Conservation (phyloP, 2,113 vertebrate genomes). For the Natator depressus region DNA sequence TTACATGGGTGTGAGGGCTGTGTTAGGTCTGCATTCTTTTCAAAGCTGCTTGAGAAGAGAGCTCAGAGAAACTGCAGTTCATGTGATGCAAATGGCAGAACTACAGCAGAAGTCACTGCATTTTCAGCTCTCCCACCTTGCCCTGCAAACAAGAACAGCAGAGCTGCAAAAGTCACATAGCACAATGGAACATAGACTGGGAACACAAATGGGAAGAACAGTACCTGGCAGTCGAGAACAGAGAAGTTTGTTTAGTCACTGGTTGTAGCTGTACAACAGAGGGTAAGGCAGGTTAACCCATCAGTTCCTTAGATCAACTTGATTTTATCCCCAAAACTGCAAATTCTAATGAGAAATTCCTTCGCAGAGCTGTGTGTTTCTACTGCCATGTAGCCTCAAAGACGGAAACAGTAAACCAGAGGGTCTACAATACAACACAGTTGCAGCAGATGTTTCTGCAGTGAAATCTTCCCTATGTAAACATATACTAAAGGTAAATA, state of each 20-base stretch:
- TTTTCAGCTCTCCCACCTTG: neutral
- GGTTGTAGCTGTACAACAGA: neutral
- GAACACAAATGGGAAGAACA: neutral
- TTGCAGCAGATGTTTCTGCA: neutral
- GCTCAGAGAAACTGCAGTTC: fast-evolving
- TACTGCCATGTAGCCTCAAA: neutral
- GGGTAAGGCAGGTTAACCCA: neutral
- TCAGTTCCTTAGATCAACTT: neutral
- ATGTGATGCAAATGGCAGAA: fast-evolving
- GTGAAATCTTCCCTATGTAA: neutral
- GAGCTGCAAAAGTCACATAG: neutral
- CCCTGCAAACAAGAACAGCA: neutral
- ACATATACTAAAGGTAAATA: neutral
- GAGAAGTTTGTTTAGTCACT: neutral
- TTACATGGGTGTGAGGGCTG: neutral
- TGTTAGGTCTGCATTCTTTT: neutral
- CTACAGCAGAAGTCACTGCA: neutral
- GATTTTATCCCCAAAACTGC: neutral
- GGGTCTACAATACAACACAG: neutral
- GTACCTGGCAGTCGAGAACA: neutral
- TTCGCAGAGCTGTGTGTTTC: too few species aligned
- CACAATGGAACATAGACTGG: neutral
- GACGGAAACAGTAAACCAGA: neutral
- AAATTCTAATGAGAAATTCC: neutral
- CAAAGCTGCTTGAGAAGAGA: fast-evolving